Evolutionary conservation across 2,113 vertebrate species (phyloP).

Genomic region (Bungarus multicinctus): DNA sequence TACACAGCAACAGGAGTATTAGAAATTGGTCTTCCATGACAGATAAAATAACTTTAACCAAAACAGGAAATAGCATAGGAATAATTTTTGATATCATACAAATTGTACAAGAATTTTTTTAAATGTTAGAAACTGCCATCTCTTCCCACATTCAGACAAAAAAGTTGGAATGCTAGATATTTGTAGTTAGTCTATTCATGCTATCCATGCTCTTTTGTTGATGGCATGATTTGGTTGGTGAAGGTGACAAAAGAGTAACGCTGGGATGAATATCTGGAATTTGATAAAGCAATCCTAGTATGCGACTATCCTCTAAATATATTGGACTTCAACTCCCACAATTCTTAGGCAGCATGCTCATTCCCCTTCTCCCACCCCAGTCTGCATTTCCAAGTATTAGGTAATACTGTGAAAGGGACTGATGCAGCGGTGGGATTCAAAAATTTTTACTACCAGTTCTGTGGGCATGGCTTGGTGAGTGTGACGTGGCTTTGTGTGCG

Average conservation of each 20-base stretch:
- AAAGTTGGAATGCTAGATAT: neutral
- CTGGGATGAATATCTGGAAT: neutral
- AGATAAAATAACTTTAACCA: neutral
- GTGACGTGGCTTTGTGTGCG: too few relatives aligned
- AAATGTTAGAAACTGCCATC: neutral
- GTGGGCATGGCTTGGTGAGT: too few relatives aligned
- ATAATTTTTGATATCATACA: neutral
- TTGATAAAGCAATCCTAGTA: neutral
- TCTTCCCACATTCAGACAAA: neutral
- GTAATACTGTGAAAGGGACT: neutral
- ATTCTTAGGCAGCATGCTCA: neutral
- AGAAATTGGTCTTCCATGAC: neutral
- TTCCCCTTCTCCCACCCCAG: neutral
- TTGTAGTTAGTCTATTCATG: neutral
- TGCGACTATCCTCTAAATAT: neutral
- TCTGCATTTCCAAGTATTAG: neutral
- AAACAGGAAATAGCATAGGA: neutral
- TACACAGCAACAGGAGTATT: neutral
- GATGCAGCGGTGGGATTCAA: too few relatives aligned
- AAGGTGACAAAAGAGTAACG: neutral
- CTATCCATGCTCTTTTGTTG: neutral
- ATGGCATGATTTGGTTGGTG: neutral
- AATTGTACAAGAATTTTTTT: neutral
- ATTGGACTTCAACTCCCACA: neutral
- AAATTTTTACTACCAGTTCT: too few relatives aligned